These are phyloP conservation scores for Lasioglossum morio DNA, from an alignment of 2,888 invertebrate species.

Conservation along the genomic window DNA sequence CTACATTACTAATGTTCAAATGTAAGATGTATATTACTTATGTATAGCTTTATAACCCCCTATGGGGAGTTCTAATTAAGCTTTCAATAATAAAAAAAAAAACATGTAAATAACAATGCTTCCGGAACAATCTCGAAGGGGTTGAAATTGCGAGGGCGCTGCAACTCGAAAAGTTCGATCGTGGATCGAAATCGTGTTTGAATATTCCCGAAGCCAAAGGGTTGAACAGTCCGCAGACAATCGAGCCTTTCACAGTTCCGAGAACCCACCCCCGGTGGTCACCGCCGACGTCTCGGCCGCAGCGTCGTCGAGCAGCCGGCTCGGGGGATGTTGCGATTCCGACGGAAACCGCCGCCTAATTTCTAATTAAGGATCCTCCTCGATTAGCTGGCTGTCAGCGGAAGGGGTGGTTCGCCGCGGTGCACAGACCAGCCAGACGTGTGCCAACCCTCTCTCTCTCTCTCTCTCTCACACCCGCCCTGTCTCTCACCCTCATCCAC, in stretches of 20 bases:
- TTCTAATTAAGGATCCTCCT: constrained; percentile 59
- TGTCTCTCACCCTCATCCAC: background rate
- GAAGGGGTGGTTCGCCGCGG: constrained; percentile 20
- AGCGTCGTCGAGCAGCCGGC: background rate
- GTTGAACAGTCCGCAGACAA: background rate
- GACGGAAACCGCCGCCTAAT: constrained; percentile 48
- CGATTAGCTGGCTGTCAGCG: constrained; percentile 59
- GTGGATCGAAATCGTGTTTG: background rate
- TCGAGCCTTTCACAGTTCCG: background rate
- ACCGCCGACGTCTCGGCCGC: background rate
- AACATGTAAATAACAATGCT: too few species aligned
- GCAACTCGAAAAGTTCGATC: too few species aligned
- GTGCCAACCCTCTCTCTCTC: background rate
- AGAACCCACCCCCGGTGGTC: background rate
- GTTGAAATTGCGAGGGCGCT: too few species aligned
- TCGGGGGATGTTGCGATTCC: constrained; percentile 48
- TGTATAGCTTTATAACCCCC: too few species aligned
- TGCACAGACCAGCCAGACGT: constrained; percentile 37
- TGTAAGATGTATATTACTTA: too few species aligned
- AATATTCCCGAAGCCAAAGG: background rate
- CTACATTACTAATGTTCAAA: too few species aligned
- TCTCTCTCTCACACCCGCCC: background rate
- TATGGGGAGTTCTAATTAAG: too few species aligned
- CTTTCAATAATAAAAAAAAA: too few species aligned
- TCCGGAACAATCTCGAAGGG: too few species aligned